Percentiles rank a stretch among this genome's conserved stretches.
These are phyloP conservation scores for Phylloscopus trochilus DNA, from an alignment of 2,113 vertebrate genomes.

Conservation along the genomic window DNA sequence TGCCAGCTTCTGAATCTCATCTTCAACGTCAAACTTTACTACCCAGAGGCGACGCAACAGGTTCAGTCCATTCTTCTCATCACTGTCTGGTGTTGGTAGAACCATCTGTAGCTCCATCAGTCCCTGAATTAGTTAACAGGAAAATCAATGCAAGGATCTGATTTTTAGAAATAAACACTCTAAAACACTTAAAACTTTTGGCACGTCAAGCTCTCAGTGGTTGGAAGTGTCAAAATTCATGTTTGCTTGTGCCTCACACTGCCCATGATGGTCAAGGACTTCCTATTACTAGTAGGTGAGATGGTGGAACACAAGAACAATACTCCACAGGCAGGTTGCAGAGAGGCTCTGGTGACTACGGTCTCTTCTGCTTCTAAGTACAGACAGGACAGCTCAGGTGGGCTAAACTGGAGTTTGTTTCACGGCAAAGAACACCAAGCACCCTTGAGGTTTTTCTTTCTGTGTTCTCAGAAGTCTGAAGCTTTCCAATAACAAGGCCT, in stretches of 20 bases:
- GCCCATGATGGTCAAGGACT: background rate
- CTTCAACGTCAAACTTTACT: constrained; percentile 89
- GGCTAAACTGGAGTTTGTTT: background rate
- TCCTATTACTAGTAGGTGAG: background rate
- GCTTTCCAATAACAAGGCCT: background rate
- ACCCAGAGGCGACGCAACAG: constrained; percentile 93
- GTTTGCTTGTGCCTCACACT: background rate
- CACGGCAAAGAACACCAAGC: background rate
- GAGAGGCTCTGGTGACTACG: background rate
- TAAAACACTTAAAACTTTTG: background rate
- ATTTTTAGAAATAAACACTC: background rate
- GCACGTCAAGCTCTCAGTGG: background rate
- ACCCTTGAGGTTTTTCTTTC: background rate
- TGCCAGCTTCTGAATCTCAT: constrained; percentile 83
- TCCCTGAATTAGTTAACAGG: constrained; percentile 73
- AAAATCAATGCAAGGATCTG: background rate
- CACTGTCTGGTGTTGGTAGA: constrained; percentile 84
- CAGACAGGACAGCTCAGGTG: background rate
- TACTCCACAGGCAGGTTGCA: background rate
- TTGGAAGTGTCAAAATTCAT: background rate
- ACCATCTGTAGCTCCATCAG: constrained; percentile 93
- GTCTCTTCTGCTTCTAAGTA: background rate
- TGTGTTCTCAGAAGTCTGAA: background rate
- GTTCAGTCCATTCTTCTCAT: constrained; percentile 85
- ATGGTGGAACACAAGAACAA: background rate